These are phyloP conservation scores for Hetaerina titia DNA, from an alignment of 2,888 invertebrate species.

Conservation along the genomic window DNA sequence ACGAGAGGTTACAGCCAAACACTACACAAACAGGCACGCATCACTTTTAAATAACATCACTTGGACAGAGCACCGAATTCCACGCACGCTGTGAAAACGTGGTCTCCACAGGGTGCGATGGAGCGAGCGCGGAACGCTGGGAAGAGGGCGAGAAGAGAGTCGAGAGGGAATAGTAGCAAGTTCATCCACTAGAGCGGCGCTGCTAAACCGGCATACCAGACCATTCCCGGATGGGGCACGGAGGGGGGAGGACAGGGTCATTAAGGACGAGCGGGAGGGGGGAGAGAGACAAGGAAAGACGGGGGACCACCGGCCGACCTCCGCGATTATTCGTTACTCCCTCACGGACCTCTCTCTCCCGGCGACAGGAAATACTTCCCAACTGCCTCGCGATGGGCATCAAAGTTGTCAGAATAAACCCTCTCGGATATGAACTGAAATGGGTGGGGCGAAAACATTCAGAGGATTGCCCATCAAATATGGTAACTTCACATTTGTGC, in stretches of 20 bases:
- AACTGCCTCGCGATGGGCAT: no score
- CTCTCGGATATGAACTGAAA: no score
- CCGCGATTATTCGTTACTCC: background rate
- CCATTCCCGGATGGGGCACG: slow-evolving; percentile 31
- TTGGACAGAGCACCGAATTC: background rate
- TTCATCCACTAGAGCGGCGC: slow-evolving; percentile 62
- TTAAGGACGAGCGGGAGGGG: no score
- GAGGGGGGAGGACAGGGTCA: slow-evolving; percentile 10
- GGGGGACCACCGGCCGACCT: no score
- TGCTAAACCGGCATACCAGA: slow-evolving; percentile 57
- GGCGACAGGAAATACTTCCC: no score
- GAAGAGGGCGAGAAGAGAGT: background rate
- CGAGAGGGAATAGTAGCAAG: slow-evolving; percentile 13
- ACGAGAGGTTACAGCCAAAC: background rate
- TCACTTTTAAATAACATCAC: slow-evolving; percentile 34
- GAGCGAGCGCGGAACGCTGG: slow-evolving; percentile 43
- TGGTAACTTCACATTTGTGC: no score
- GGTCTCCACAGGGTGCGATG: slow-evolving; percentile 24
- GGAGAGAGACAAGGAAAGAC: no score
- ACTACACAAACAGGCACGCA: background rate
- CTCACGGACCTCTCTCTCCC: no score
- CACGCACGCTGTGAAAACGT: slow-evolving; percentile 29
- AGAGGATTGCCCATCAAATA: no score
- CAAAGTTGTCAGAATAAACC: no score
- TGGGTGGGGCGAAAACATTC: no score